Conservation (phyloP, 1,140 invertebrate species). For the Cydia strobilella region DNA sequence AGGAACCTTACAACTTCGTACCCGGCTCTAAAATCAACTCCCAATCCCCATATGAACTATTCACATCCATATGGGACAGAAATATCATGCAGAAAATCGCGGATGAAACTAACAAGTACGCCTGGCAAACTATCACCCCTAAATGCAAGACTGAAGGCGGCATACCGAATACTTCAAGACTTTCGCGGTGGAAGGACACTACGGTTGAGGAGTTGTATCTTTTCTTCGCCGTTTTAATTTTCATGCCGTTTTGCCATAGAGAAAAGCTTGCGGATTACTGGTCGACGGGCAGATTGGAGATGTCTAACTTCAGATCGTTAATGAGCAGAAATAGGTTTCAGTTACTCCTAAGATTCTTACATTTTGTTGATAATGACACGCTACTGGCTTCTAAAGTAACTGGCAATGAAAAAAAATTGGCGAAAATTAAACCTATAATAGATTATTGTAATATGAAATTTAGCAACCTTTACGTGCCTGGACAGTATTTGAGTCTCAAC, state of each 20-base stretch:
- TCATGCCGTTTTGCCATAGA: slow-evolving; percentile 23
- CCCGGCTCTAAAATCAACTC: background rate
- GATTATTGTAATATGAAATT: slow-evolving; percentile 24
- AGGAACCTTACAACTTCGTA: slow-evolving; percentile 1
- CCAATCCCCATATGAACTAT: slow-evolving; percentile 10
- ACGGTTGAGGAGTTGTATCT: slow-evolving; percentile 20
- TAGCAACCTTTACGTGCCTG: slow-evolving; percentile 13
- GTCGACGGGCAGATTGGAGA: slow-evolving; percentile 1
- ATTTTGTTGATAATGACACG: slow-evolving; percentile 14
- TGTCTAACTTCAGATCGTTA: background rate
- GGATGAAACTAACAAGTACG: slow-evolving; percentile 24
- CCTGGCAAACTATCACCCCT: slow-evolving; percentile 19
- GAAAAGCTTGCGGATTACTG: slow-evolving; percentile 9
- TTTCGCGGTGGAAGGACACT: slow-evolving; percentile 7
- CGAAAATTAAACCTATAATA: slow-evolving; percentile 25
- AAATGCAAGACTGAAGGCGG: slow-evolving; percentile 27
- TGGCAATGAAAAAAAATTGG: slow-evolving; percentile 18
- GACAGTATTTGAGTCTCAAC: slow-evolving; percentile 23
- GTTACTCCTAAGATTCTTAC: background rate
- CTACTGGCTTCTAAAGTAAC: background rate
- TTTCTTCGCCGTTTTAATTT: slow-evolving; percentile 18
- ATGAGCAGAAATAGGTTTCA: slow-evolving; percentile 23
- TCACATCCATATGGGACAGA: slow-evolving; percentile 12
- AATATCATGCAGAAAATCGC: slow-evolving; percentile 24
- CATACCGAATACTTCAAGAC: slow-evolving; percentile 5